Conservation (phyloP, 92 coral and sea anemone species). For the Anthopleura xanthogrammica region DNA sequence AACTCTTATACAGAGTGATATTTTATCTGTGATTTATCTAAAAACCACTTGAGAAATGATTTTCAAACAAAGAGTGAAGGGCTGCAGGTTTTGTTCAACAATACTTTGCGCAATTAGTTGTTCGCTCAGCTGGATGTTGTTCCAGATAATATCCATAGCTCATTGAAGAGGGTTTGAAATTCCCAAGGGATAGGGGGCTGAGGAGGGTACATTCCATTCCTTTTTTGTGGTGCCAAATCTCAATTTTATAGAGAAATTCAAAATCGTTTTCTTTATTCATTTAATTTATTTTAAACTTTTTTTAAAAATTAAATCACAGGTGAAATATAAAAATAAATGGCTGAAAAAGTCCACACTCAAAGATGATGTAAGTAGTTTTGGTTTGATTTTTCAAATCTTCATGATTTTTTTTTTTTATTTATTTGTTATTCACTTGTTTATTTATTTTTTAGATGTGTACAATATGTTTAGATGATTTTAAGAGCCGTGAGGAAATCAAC, state of each 20-base stretch:
- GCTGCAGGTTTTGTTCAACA: no score
- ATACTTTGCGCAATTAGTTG: no score
- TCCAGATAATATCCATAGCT: neutral
- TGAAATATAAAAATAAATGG: constrained; percentile 77
- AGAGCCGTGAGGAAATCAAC: constrained; percentile 61
- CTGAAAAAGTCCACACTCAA: constrained; percentile 58
- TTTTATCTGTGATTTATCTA: no score
- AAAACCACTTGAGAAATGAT: no score
- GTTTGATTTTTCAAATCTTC: neutral
- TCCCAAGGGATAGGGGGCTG: no score
- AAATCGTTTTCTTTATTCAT: neutral
- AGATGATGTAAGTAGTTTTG: constrained; percentile 67
- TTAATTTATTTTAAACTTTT: neutral
- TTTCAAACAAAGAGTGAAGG: no score
- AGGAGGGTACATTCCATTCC: no score
- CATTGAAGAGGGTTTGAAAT: no score
- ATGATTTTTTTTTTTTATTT: neutral
- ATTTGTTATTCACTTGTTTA: neutral
- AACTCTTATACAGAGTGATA: no score
- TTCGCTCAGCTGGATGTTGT: neutral
- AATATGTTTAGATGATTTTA: constrained; percentile 79
- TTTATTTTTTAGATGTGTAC: constrained; percentile 63
- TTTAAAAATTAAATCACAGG: constrained; percentile 18
- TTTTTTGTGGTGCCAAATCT: no score
- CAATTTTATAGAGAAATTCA: no score